These are phyloP conservation scores for Chaetops frenatus DNA, from an alignment of 2,113 vertebrate genomes.

Conservation along the genomic window DNA sequence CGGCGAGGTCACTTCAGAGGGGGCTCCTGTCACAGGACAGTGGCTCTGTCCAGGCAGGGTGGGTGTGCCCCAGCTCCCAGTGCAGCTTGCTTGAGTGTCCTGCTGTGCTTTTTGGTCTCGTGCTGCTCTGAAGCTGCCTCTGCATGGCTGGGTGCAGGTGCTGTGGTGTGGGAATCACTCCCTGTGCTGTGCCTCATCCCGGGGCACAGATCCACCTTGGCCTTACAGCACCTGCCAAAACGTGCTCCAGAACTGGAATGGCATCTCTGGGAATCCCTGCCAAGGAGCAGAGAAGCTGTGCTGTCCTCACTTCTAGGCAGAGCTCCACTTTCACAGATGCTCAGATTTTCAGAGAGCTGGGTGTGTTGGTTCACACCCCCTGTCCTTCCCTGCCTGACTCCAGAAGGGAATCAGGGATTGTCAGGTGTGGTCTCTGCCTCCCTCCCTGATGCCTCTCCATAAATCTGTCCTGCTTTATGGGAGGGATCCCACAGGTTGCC, in stretches of 20 bases:
- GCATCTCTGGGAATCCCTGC: not conserved
- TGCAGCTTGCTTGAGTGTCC: not conserved
- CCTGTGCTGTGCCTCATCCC: fast-evolving
- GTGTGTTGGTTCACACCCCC: not conserved
- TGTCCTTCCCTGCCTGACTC: not conserved
- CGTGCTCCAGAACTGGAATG: not conserved
- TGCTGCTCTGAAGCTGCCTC: not conserved
- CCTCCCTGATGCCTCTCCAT: not conserved
- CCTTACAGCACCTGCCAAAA: not conserved
- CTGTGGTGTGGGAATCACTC: not conserved
- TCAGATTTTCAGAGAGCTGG: not conserved
- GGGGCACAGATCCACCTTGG: not conserved
- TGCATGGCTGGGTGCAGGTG: fast-evolving
- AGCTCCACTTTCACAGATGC: not conserved
- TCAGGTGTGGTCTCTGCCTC: not conserved
- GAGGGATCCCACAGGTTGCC: not conserved
- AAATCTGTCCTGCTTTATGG: not conserved
- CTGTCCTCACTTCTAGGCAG: not conserved
- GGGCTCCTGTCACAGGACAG: fast-evolving
- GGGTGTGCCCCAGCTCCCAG: not conserved
- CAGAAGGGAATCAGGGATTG: not conserved
- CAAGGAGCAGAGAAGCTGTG: not conserved
- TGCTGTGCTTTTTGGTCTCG: not conserved
- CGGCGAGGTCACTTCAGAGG: fast-evolving
- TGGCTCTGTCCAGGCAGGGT: not conserved